phyloP scores from a whole-genome alignment of 2,888 invertebrate species.

The Tuberolachnus salignus region DNA sequence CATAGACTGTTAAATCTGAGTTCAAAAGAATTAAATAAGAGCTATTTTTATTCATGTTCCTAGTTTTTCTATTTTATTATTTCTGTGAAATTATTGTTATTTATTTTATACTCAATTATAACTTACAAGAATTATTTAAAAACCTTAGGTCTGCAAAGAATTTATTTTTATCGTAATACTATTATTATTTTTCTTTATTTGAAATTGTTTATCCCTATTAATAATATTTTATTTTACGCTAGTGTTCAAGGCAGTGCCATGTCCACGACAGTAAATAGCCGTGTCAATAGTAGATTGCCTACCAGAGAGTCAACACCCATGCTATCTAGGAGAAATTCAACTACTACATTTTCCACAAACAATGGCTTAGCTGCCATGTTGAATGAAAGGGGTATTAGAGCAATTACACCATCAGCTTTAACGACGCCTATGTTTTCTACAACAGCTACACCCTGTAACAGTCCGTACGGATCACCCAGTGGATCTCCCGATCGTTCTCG shows the following conservation, averaged over 20 bases:
- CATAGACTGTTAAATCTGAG: too few species aligned
- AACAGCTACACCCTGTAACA: slow-evolving; percentile 87
- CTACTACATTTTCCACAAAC: slow-evolving; percentile 79
- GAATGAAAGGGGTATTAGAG: slow-evolving; percentile 78
- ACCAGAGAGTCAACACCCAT: slow-evolving; percentile 63
- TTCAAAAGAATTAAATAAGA: too few species aligned
- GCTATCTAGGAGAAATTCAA: slow-evolving; percentile 78
- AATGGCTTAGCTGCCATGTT: slow-evolving; percentile 77
- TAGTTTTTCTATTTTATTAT: too few species aligned
- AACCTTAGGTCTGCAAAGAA: too few species aligned
- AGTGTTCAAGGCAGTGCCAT: slow-evolving; percentile 71
- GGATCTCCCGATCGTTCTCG: slow-evolving; percentile 67
- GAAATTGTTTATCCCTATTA: neutral
- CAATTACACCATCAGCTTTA: slow-evolving; percentile 72
- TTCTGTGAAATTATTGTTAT: too few species aligned
- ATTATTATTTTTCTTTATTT: neutral
- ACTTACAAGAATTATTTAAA: too few species aligned
- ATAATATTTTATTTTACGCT: slow-evolving; percentile 34
- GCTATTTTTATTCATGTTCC: too few species aligned
- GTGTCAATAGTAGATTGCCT: slow-evolving; percentile 60
- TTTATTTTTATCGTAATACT: too few species aligned
- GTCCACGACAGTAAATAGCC: slow-evolving; percentile 68
- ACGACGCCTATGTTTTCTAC: slow-evolving; percentile 76
- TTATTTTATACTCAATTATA: too few species aligned
- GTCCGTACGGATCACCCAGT: slow-evolving; percentile 66